phyloP scores from a whole-genome alignment of 2,113 vertebrate genomes.

The Aix galericulata region DNA sequence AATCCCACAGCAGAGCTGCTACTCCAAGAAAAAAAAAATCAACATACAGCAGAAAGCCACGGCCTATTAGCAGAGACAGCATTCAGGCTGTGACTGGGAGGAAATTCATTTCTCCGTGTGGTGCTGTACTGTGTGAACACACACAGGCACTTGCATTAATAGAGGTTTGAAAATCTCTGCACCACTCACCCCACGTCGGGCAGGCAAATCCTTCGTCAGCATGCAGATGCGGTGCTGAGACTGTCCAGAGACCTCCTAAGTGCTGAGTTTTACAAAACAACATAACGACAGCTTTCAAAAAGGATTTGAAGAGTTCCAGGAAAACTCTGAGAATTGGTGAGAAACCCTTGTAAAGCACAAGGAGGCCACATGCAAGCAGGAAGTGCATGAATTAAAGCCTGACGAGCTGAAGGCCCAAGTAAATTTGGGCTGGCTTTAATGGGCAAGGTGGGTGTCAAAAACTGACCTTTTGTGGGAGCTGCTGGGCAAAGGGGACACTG shows the following conservation, averaged over 20 bases:
- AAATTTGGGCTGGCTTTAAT: background rate
- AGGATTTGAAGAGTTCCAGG: background rate
- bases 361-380: background rate
- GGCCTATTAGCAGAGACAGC: background rate
- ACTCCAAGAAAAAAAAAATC: background rate
- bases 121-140: background rate
- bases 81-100: background rate
- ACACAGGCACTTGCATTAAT: background rate
- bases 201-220: background rate
- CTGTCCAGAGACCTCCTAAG: background rate
- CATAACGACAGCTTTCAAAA: background rate
- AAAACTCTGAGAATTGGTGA: background rate
- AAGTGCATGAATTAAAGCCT: background rate
- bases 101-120: background rate
- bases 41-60: background rate
- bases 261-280: background rate
- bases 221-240: fast-evolving
- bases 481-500: no score
- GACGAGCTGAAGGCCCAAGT: background rate
- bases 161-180: background rate
- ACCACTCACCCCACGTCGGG: background rate
- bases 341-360: background rate
- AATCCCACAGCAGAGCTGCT: background rate
- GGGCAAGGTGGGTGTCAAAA: background rate
- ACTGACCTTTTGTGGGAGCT: background rate